Evolutionary conservation across 2,797 vertebrate species (phyloP), one percentile per base, ranked within the genome.

Genomic region (Agapornis canus): DNA sequence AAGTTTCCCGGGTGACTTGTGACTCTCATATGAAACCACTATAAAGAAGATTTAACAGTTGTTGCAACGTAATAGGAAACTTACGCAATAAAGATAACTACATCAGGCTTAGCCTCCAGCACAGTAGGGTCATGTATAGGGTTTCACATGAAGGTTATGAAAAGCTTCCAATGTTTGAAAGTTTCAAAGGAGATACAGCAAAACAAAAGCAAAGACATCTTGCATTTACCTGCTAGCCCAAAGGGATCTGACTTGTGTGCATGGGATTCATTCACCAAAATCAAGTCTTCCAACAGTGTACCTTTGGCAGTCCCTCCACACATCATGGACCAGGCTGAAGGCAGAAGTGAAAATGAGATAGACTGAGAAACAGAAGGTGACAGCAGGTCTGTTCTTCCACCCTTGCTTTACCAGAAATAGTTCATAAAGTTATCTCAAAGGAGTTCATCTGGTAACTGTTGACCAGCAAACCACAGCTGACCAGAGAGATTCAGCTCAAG

Each of bases 141-240:
- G n/a, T 81, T 93, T 87, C 94, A 93, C 65, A 43, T 92, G 90
- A 94, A 93, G 93, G 57, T 96, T 93, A 87, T 81, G 57, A 71
- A 84, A 91, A 87, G 69, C 52, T 85, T 93, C 43, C 73, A 69
- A 73, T 15, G 12, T 84, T 90, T 90, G 51, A 45, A 65, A 77
- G 52, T 69, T 92, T 94, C 59, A 54, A 47, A 90, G 59, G 42
- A 85, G 21, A 18, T 48, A 22, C 45, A 80, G 10, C 73, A 35
- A 86, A 82, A 78, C 40, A 70, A 76, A 89, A 71, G 13, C 48
- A 73, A 13, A 3, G 26, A 18, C 26, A 19, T 54, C 45, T 32
- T 80, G 29, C 25, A 25, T 77, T 64, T 82, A 39, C 60, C 48
- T 42, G 45, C 39, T 69, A 59, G 90, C 13, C 18, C 42, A 65